Percentiles rank a stretch among this genome's conserved stretches.
Conservation (phyloP, 2,888 invertebrate species). For the Agrotis ipsilon region DNA sequence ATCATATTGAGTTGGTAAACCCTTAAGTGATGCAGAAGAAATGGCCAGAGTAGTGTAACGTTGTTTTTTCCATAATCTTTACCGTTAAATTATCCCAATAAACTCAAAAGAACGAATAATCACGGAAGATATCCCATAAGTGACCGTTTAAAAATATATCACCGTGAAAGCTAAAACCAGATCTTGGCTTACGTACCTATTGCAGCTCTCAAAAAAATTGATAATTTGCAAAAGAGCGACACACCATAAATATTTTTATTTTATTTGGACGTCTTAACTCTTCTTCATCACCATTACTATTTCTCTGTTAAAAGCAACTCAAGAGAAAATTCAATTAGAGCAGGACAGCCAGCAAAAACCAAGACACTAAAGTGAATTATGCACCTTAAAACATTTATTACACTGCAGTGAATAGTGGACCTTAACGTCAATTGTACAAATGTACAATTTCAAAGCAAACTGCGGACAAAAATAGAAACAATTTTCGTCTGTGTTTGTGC, state of each 20-base stretch:
- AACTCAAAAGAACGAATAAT: no score
- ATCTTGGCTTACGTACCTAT: no score
- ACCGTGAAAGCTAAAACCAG: no score
- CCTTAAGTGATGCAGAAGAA: no score
- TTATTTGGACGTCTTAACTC: constrained; percentile 6
- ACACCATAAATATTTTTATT: neutral
- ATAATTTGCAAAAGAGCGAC: neutral
- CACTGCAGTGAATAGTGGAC: constrained; percentile 45
- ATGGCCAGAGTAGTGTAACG: no score
- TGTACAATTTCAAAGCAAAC: constrained; percentile 32
- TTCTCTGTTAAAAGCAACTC: constrained; percentile 3
- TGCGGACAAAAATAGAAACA: constrained; percentile 28
- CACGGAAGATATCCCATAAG: no score
- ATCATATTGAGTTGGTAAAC: no score
- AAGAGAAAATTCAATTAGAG: constrained; percentile 50
- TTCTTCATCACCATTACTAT: neutral
- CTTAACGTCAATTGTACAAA: constrained; percentile 27
- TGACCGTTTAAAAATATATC: no score
- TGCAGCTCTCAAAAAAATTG: no score
- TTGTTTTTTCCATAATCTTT: no score
- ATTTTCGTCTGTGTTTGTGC: constrained; percentile 32
- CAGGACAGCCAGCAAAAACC: constrained; percentile 25
- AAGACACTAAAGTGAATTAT: constrained; percentile 36
- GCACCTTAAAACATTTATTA: constrained; percentile 45
- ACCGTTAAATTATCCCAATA: no score